phyloP scores from a whole-genome alignment of 2,113 vertebrate species.

The Gavialis gangeticus region DNA sequence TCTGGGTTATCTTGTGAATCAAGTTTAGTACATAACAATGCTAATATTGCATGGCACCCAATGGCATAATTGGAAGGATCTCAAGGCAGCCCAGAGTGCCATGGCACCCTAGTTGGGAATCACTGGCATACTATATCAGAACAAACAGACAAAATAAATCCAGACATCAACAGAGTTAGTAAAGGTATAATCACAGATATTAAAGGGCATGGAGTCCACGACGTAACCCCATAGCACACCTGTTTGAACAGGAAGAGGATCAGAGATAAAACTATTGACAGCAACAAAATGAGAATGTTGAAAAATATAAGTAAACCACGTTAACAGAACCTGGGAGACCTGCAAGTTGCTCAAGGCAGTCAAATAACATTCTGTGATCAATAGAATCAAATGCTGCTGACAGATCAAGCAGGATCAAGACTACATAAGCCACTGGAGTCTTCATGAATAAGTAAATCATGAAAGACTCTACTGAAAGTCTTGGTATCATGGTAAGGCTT shows the following conservation, averaged over 20 bases:
- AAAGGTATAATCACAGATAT: not conserved
- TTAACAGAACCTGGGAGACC: slow-evolving; percentile 58
- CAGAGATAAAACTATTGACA: slow-evolving; percentile 22
- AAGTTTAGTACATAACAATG: no score
- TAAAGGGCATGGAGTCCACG: not conserved
- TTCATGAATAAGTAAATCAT: slow-evolving; percentile 70
- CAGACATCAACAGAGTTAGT: not conserved
- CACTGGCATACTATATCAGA: not conserved
- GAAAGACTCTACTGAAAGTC: slow-evolving; percentile 54
- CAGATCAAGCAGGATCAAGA: slow-evolving; percentile 72
- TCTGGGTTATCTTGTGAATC: no score
- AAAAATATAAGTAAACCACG: slow-evolving; percentile 35
- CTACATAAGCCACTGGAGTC: slow-evolving; percentile 71
- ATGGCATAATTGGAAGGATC: no score
- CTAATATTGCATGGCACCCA: no score
- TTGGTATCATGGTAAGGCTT: slow-evolving; percentile 7
- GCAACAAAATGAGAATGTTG: slow-evolving; percentile 24
- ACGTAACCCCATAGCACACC: not conserved
- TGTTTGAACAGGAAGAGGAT: not conserved
- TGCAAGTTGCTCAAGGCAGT: slow-evolving; percentile 66
- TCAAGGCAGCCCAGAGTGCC: no score
- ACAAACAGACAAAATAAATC: not conserved
- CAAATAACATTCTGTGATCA: slow-evolving; percentile 68
- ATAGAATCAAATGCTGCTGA: slow-evolving; percentile 69
- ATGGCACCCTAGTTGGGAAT: no score